Conservation (phyloP, 2,888 invertebrate species). For the Melanostoma mellinum region DNA sequence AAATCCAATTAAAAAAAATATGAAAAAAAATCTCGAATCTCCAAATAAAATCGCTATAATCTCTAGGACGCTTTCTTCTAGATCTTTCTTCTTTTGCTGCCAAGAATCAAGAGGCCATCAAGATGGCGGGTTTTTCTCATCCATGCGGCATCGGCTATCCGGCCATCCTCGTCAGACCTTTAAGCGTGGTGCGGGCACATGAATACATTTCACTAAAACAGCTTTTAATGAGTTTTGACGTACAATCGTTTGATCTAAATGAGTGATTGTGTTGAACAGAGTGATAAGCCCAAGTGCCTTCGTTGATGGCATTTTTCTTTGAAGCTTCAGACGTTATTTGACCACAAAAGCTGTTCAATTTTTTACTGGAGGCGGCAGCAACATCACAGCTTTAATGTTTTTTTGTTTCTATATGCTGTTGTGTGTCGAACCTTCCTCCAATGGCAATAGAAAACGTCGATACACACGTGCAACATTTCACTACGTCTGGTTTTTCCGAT, state of each 20-base stretch:
- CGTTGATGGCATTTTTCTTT: conserved; percentile 22
- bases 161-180: too few species aligned
- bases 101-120: too few species aligned
- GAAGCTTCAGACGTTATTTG: conserved; percentile 12
- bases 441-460: conserved; percentile 17
- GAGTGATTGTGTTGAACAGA: too few species aligned
- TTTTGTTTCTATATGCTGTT: conserved; percentile 26
- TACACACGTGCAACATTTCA: conserved; percentile 4
- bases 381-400: conserved; percentile 25
- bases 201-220: conserved; percentile 30
- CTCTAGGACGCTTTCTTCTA: too few species aligned
- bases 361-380: conserved; percentile 13
- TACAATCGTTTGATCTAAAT: conserved; percentile 27
- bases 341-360: conserved; percentile 19
- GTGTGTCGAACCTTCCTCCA: background rate
- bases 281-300: conserved; percentile 32
- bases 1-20: too few species aligned
- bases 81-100: too few species aligned
- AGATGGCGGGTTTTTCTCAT: too few species aligned
- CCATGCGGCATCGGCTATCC: too few species aligned
- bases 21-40: too few species aligned
- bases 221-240: conserved; percentile 20
- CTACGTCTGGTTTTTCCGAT: background rate
- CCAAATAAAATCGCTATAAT: too few species aligned
- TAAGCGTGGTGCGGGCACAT: conserved; percentile 45